Evolutionary conservation across 2,797 vertebrate genomes (phyloP).

Genomic region (Leptoclinus maculatus): DNA sequence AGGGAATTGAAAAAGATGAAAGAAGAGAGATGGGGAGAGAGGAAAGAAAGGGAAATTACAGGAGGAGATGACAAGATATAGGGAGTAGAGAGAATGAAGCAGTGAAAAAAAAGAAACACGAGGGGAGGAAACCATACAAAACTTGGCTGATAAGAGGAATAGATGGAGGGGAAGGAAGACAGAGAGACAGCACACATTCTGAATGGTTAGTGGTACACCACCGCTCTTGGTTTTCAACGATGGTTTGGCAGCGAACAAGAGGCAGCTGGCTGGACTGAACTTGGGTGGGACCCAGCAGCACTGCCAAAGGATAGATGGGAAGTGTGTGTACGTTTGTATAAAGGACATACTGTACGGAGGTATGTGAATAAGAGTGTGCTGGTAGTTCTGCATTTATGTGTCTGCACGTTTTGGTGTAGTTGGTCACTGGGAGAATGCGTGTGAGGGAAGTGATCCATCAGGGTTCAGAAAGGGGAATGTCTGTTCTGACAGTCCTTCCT

Average conservation of each 20-base stretch:
- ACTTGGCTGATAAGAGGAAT: conserved; percentile 22
- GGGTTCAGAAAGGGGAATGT: conserved; percentile 33
- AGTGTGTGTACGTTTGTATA: conserved; percentile 32
- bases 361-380: conserved; percentile 8
- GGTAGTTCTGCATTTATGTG: conserved; percentile 14
- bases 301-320: conserved; percentile 59
- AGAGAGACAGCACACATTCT: conserved; percentile 36
- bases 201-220: conserved; percentile 57
- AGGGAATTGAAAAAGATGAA: not conserved
- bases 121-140: conserved; percentile 11
- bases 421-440: conserved; percentile 19
- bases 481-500: conserved; percentile 56
- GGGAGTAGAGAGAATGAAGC: not conserved
- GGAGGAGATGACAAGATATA: not conserved
- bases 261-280: conserved; percentile 56
- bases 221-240: conserved; percentile 40
- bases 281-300: conserved; percentile 46
- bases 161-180: conserved; percentile 38
- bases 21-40: not conserved
- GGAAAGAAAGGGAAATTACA: not conserved
- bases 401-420: conserved; percentile 17
- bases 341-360: conserved; percentile 14
- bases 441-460: conserved; percentile 46
- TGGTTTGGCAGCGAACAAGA: conserved; percentile 53
- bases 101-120: not conserved